Conservation (phyloP, 2,113 vertebrate species). For the Etheostoma cragini region DNA sequence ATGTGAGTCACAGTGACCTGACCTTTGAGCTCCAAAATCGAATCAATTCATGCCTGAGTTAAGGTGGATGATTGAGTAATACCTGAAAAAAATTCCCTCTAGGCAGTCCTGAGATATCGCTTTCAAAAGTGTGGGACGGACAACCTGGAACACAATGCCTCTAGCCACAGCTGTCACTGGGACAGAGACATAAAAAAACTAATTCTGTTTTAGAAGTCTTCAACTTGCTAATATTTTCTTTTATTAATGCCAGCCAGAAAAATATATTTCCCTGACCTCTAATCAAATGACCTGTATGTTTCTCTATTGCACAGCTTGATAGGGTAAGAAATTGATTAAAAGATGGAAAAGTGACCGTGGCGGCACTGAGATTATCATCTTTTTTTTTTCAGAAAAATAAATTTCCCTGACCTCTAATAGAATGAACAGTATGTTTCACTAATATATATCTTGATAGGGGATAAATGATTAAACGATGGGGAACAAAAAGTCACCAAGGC, state of each 20-base stretch:
- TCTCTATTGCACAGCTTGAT: conserved; percentile 20
- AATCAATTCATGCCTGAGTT: too few relatives aligned
- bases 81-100: too few relatives aligned
- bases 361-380: background rate
- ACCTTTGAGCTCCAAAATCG: too few relatives aligned
- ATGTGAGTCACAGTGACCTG: too few relatives aligned
- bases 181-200: background rate
- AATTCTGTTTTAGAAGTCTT: conserved; percentile 13
- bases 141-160: too few relatives aligned
- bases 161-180: too few relatives aligned
- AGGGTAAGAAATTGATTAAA: conserved; percentile 25
- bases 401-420: conserved; percentile 22
- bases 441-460: conserved; percentile 17
- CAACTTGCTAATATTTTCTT: conserved; percentile 9
- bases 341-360: conserved; percentile 3
- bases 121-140: too few relatives aligned
- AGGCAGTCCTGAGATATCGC: too few relatives aligned
- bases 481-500: background rate
- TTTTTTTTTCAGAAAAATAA: background rate
- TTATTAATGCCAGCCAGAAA: conserved; percentile 4
- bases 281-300: background rate
- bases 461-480: conserved; percentile 22
- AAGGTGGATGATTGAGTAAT: too few relatives aligned
- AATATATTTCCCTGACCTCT: conserved; percentile 27
- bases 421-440: conserved; percentile 2